Evolutionary conservation across 2,797 vertebrate species (phyloP).

Genomic region (Pipistrellus nathusii): DNA sequence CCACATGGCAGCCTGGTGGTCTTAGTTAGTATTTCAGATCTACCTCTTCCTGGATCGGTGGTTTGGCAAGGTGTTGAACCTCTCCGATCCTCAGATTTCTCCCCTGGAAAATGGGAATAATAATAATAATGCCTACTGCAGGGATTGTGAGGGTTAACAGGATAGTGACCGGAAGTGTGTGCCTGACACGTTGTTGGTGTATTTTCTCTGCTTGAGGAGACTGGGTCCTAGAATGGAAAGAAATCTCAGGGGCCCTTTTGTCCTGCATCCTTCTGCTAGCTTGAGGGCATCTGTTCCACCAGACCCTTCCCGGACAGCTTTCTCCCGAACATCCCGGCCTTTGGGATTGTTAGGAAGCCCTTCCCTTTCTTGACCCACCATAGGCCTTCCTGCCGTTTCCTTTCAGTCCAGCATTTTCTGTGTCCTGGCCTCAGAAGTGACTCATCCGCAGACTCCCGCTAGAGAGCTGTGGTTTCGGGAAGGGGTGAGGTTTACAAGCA

Average conservation of each 20-base stretch:
- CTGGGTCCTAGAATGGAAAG: background rate
- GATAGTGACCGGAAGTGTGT: background rate
- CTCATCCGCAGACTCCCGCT: background rate
- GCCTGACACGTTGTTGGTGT: fast-evolving
- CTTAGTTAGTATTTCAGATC: slow-evolving; percentile 6
- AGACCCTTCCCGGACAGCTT: background rate
- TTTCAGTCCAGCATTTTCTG: slow-evolving; percentile 52
- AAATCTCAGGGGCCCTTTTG: background rate
- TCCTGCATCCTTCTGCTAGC: background rate
- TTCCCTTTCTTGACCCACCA: slow-evolving; percentile 46
- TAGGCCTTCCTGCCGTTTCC: background rate
- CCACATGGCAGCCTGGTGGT: background rate
- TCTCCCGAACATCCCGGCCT: background rate
- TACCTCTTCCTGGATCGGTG: background rate
- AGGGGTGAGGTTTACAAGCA: background rate
- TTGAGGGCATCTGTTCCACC: background rate
- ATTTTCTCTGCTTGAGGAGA: slow-evolving; percentile 1
- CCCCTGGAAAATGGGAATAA: background rate
- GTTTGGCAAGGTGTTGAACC: slow-evolving; percentile 9
- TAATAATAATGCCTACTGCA: background rate
- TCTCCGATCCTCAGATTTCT: background rate
- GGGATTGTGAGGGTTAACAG: background rate
- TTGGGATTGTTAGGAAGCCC: slow-evolving; percentile 62
- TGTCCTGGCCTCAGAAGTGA: slow-evolving; percentile 49
- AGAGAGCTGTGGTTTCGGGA: slow-evolving; percentile 21